Base-by-base conservation (phyloP, 1,140 invertebrate species). In the Zaprionus kolodkinae region DNA sequence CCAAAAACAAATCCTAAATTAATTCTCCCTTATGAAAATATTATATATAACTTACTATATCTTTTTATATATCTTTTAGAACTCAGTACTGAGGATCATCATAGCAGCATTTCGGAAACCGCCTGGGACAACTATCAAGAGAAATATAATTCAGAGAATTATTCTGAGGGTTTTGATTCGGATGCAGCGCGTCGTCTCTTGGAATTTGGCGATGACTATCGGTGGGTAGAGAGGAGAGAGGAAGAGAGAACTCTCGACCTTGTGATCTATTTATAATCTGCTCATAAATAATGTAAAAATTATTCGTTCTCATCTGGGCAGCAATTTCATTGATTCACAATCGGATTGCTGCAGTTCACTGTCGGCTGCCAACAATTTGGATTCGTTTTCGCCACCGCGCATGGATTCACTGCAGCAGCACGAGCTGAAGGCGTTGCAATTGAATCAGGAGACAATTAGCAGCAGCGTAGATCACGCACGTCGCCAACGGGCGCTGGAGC, bases 161-260 rank as follows among this genome's bases (percentile, higher is more conserved):
- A 98, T 91, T 98, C 97, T 68, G 97, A 98, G 93, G 95, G 96
- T n/a, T 95, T 96, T 15, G 97, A 98, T 92, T 95, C 96, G 10
- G 97, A 98, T 92, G 95, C 96, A 10, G 96, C 97, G 52, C 94
- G 96, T 55, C 95, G 95, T 75, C 93, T 98, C 12, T 92, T 98
- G 61, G 96, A 97, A 85, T 98, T 98, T 92, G 97, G 97, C 35
- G 97, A 98, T 92, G 97, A 98, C 93, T 98, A 98, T 93, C 94
- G 97, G 88, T 92, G 65, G 76, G 96, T 96, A 55, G 0, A n/a
- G 54, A 6, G 10, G 9, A 48, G 45, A 50, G 7, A 10, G 15
- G 15, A 45, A n/a, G 38, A 40, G n/a, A 43, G 40, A 43, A 50
- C 67, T 68, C 60, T 79, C 52, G 38, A 17, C 62, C 57, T 61